Evolutionary conservation across 37 sponge, comb jelly and placozoan species (phyloP), one percentile per base, ranked within the genome.

Genomic region (Halisarca cf. caerulea): DNA sequence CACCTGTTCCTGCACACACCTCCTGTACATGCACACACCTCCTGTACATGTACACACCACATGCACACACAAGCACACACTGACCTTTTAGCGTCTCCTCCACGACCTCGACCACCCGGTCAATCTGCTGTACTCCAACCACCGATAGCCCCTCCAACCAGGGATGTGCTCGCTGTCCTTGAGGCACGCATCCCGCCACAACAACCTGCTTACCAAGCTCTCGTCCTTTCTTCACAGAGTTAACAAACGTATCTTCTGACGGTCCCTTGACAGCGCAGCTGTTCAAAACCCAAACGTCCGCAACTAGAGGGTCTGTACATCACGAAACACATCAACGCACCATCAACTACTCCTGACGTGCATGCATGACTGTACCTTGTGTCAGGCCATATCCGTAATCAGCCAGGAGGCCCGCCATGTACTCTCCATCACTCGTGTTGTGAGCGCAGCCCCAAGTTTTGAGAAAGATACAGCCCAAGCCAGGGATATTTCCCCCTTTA

Each of bases 391-490:
- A 94, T 35, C 98, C 98, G 68, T 84, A 83, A 18, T 89, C 61
- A 25, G 92, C 90, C 27, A 97, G 83, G 36, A 89, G 84, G 27
- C 98, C 98, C 23, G 98, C 96, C 96, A 98, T 98, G 85, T 98
- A 98, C 82, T 98, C 98, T 35, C 93, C 92, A 85, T 98, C 98
- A 66, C 96, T 95, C 80, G 81, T 95, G 85, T 98, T 98, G 68
- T 98, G 98, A 6, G 98, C 87, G 64, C 98, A 98, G 11, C 98
- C 98, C 98, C 98, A 98, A 2, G 98, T 98, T 87, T 93, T 95
- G 43, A 98, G 54, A 84, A 87, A 98, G 57, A 98, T 58, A 17
- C 80, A 82, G 35, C 90, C 88, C 18, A 85, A 82, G 27, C 93
- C 96, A 0, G 96, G 93, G 33, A 95, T 90, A 55, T 74, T 74